Evolutionary conservation across 2,797 vertebrate species (phyloP).

Genomic region (Pagetopsis macropterus): DNA sequence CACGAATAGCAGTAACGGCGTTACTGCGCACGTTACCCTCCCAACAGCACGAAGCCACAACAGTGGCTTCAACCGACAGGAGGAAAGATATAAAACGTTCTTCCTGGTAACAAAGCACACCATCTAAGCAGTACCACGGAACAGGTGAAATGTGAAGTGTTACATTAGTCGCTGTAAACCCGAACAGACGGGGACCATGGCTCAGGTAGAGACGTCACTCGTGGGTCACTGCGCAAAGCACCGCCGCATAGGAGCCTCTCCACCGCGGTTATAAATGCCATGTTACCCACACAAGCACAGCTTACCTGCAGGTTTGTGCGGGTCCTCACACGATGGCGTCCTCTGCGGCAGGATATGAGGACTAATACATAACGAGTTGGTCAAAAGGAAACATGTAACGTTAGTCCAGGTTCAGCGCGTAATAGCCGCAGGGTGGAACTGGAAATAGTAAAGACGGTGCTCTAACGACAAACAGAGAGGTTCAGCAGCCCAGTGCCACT

Average conservation of each 20-base stretch:
- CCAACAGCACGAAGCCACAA: neutral
- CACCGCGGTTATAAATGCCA: conserved; percentile 11
- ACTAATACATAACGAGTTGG: conserved; percentile 18
- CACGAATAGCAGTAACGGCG: conserved; percentile 15
- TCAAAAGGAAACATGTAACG: neutral
- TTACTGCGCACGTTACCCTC: conserved; percentile 12
- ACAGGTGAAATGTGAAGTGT: conserved; percentile 7
- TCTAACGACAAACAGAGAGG: conserved; percentile 19
- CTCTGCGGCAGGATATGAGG: conserved; percentile 55
- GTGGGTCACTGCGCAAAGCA: conserved; percentile 62
- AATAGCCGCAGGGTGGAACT: conserved; percentile 10
- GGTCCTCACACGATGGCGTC: conserved; percentile 55
- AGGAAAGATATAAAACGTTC: neutral
- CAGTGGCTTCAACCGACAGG: conserved; percentile 3
- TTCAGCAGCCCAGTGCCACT: conserved; percentile 39
- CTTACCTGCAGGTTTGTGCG: conserved; percentile 66
- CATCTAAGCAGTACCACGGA: no score
- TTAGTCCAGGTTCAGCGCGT: conserved; percentile 3
- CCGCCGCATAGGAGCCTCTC: conserved; percentile 64
- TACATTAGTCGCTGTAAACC: neutral
- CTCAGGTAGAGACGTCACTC: conserved; percentile 48
- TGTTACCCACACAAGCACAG: neutral
- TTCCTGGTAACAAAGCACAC: neutral
- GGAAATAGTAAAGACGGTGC: conserved; percentile 12
- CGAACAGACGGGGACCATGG: neutral